A percentile compares a stretch with the other conserved stretches of the same genome.
These are phyloP conservation scores for Melitaea cinxia DNA, from an alignment of 1,140 invertebrate species.

Conservation along the genomic window DNA sequence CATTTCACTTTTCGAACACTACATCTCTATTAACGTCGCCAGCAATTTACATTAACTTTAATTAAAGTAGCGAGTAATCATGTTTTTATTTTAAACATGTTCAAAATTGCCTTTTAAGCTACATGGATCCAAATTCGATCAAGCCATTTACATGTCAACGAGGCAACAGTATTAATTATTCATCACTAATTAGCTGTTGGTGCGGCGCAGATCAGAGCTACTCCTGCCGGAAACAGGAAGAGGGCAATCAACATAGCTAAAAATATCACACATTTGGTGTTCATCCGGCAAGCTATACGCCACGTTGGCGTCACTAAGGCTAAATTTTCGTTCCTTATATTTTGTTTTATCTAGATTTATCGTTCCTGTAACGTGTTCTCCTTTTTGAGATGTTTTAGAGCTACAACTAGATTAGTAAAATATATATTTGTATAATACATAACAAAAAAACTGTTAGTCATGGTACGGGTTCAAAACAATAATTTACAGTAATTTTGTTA, in stretches of 20 bases:
- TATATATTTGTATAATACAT: no score
- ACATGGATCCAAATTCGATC: conserved; percentile 41
- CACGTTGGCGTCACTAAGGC: conserved; percentile 33
- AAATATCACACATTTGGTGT: conserved; percentile 79
- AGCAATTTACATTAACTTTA: not conserved
- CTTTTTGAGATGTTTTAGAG: no score
- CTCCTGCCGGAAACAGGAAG: conserved; percentile 75
- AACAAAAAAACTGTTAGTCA: no score
- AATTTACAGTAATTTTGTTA: no score
- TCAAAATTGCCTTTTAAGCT: conserved; percentile 10
- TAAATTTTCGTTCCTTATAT: no score
- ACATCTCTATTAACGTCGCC: not conserved
- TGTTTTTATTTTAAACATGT: conserved; percentile 5
- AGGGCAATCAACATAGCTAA: conserved; percentile 78
- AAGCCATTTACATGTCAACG: conserved; percentile 55
- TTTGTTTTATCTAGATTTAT: not conserved
- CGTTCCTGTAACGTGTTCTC: no score
- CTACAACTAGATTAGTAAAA: no score
- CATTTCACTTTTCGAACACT: not conserved
- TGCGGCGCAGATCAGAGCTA: conserved; percentile 62
- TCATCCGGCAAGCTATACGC: conserved; percentile 62
- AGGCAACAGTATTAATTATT: conserved; percentile 65
- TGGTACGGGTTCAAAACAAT: no score
- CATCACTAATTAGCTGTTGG: conserved; percentile 72
- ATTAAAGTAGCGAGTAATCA: not conserved